Evolutionary conservation across 2,797 vertebrate species (phyloP).

Genomic region (Manis crassicaudata): DNA sequence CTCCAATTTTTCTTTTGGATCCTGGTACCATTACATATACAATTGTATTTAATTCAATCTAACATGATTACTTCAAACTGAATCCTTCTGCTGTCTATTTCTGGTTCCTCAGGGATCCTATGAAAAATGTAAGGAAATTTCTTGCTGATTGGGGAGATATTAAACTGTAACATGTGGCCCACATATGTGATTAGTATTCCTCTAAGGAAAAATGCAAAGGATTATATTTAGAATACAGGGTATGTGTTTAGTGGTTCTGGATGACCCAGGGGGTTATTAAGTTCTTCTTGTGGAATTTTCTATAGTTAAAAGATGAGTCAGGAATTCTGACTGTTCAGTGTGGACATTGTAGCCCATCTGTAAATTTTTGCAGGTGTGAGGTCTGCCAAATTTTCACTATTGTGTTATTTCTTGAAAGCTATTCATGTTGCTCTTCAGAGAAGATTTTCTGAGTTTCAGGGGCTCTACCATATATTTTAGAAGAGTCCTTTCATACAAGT

Average conservation of each 20-base stretch:
- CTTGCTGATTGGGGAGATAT: slow-evolving; percentile 75
- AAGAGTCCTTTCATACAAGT: slow-evolving; percentile 13
- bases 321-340: slow-evolving; percentile 55
- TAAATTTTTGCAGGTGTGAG: slow-evolving; percentile 58
- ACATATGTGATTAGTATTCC: slow-evolving; percentile 74
- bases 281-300: slow-evolving; percentile 76
- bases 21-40: slow-evolving; percentile 10
- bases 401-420: background rate
- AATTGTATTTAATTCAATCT: slow-evolving; percentile 39
- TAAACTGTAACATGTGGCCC: slow-evolving; percentile 73
- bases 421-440: background rate
- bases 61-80: slow-evolving; percentile 53
- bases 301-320: slow-evolving; percentile 69
- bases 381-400: background rate
- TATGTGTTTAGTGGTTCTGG: slow-evolving; percentile 65
- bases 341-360: slow-evolving; percentile 41
- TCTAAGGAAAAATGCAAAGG: slow-evolving; percentile 69
- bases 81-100: slow-evolving; percentile 63
- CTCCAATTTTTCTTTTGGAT: background rate
- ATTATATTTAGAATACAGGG: slow-evolving; percentile 75
- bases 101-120: slow-evolving; percentile 64
- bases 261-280: slow-evolving; percentile 72
- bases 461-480: background rate
- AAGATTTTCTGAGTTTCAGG: slow-evolving; percentile 30
- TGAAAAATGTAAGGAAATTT: slow-evolving; percentile 74